A percentile compares a stretch with the other conserved stretches of the same genome.
Conservation (phyloP, 2,888 invertebrate species). For the Hyppa rectilinea region DNA sequence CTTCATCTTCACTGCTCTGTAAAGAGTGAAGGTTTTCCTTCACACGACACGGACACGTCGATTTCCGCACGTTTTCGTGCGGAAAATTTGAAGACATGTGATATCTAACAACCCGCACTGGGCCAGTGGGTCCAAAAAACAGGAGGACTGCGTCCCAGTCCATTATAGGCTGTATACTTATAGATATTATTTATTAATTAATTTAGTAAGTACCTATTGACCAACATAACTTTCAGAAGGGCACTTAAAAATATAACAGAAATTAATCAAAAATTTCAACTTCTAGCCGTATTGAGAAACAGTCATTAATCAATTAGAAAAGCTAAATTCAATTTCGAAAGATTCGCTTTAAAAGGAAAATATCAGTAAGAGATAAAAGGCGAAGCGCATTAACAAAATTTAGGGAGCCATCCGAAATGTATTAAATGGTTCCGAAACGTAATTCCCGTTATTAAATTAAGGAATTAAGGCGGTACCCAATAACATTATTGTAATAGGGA, state of each 20-base stretch:
- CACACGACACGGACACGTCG: too few species aligned
- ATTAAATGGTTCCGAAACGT: conserved; percentile 65
- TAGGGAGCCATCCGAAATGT: conserved; percentile 63
- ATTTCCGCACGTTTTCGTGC: too few species aligned
- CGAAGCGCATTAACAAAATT: conserved; percentile 63
- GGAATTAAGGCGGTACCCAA: conserved; percentile 77
- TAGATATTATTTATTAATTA: too few species aligned
- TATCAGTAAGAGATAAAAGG: conserved; percentile 62
- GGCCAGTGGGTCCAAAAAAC: too few species aligned
- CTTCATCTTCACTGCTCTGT: too few species aligned
- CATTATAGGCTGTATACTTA: too few species aligned
- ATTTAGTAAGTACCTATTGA: conserved; percentile 10
- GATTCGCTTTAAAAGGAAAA: conserved; percentile 54
- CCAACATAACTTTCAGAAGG: conserved; percentile 27
- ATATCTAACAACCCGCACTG: too few species aligned
- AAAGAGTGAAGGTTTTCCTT: too few species aligned
- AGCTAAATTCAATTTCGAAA: conserved; percentile 43
- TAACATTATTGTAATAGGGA: conserved; percentile 84
- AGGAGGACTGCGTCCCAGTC: too few species aligned
- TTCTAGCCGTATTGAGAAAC: conserved; percentile 50
- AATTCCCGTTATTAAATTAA: conserved; percentile 77
- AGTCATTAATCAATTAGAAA: conserved; percentile 60
- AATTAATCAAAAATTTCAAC: conserved; percentile 42
- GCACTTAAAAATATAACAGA: conserved; percentile 35
- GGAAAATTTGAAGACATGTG: too few species aligned